Percentiles rank a stretch among this genome's conserved stretches.
These are phyloP conservation scores for Catagonus wagneri DNA, from an alignment of 2,113 vertebrate genomes.

Conservation along the genomic window DNA sequence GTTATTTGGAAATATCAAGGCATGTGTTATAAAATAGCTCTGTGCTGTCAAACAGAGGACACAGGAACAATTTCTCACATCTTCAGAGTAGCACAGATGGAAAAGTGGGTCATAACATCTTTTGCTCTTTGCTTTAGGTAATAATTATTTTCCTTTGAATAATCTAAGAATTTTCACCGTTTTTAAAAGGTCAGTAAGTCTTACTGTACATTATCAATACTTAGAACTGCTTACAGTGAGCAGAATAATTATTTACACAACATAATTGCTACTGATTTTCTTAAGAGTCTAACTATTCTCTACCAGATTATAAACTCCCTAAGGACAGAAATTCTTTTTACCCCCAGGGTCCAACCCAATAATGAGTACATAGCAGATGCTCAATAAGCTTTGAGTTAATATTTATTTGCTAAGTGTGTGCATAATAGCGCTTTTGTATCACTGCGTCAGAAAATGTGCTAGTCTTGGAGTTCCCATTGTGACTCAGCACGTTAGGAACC, in stretches of 20 bases:
- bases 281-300: neutral
- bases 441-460: neutral
- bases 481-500: no score
- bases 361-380: neutral
- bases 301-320: neutral
- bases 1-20: constrained; percentile 12
- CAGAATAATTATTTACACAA: neutral
- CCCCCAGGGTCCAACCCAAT: neutral
- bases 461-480: neutral
- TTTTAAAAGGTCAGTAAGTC: neutral
- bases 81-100: neutral
- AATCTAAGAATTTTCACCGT: neutral
- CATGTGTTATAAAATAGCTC: neutral
- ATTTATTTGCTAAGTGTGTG: neutral
- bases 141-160: constrained; percentile 12
- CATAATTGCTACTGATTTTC: neutral
- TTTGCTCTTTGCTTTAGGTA: neutral
- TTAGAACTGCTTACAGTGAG: neutral
- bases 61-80: neutral
- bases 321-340: neutral
- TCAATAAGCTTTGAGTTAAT: neutral
- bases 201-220: neutral
- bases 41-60: neutral
- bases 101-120: neutral
- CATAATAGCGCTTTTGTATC: neutral